Evolutionary conservation across 2,113 vertebrate genomes (phyloP).

Genomic region (Anoplopoma fimbria): DNA sequence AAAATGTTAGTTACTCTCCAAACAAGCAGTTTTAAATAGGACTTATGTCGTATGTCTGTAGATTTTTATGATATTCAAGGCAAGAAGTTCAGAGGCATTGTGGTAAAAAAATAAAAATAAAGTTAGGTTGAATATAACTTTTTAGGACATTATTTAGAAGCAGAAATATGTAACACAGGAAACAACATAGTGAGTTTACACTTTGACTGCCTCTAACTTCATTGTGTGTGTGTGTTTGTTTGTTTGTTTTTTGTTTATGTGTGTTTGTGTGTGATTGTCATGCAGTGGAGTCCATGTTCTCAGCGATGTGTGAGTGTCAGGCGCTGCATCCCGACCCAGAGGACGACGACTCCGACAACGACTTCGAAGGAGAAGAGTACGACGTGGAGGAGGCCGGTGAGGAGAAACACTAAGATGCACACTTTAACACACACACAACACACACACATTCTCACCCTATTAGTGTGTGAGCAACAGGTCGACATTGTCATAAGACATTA

Average conservation of each 20-base stretch:
- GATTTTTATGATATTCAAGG: too few species aligned
- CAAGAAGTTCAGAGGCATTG: neutral
- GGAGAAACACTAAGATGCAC: conserved; percentile 38
- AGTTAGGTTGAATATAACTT: neutral
- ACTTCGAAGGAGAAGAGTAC: conserved; percentile 95
- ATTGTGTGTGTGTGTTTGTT: conserved; percentile 68
- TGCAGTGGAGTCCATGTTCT: conserved; percentile 95
- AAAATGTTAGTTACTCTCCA: neutral
- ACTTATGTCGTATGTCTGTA: too few species aligned
- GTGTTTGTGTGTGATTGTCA: conserved; percentile 77
- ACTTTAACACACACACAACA: neutral
- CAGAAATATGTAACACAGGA: neutral
- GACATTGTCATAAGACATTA: neutral
- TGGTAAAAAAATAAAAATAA: neutral
- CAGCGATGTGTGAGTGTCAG: conserved; percentile 97
- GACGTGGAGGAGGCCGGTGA: conserved; percentile 94
- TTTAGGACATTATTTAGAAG: neutral
- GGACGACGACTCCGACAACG: conserved; percentile 91
- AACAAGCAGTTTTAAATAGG: too few species aligned
- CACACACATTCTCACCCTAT: neutral
- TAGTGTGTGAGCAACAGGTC: neutral
- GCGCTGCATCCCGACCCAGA: conserved; percentile 96
- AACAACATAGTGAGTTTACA: neutral
- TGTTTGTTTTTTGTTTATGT: conserved; percentile 80
- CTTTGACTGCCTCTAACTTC: neutral